Evolutionary conservation across 2,888 invertebrate species (phyloP).

Genomic region (Chirona hameri): DNA sequence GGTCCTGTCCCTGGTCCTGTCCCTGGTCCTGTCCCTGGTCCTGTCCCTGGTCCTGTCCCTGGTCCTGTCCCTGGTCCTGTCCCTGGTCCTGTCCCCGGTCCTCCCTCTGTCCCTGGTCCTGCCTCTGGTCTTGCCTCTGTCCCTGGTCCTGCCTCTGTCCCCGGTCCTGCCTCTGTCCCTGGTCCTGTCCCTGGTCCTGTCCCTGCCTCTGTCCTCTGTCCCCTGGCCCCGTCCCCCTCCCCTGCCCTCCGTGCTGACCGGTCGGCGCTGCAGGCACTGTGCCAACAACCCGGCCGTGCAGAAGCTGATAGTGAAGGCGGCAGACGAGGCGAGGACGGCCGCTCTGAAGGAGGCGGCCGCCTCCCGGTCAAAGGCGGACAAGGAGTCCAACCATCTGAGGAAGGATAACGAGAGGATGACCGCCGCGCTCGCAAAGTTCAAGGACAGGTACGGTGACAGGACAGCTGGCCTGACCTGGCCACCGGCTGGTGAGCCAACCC

Average conservation of each 20-base stretch:
- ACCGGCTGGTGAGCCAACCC: too few species aligned
- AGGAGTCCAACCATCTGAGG: background rate
- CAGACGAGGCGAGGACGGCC: background rate
- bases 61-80: too few species aligned
- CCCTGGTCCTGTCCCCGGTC: too few species aligned
- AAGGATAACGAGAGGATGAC: slow-evolving; percentile 8
- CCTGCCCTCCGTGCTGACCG: background rate
- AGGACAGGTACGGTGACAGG: background rate
- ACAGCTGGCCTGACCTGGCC: too few species aligned
- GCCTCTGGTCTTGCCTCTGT: background rate
- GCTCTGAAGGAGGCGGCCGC: background rate
- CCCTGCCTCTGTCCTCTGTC: too few species aligned
- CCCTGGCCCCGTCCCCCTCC: too few species aligned
- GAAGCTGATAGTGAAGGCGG: background rate
- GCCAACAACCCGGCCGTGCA: background rate
- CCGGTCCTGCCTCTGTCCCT: too few species aligned
- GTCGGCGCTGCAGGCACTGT: background rate
- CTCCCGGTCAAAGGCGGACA: background rate
- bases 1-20: too few species aligned
- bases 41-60: too few species aligned
- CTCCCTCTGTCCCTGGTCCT: too few species aligned
- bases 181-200: too few species aligned
- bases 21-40: too few species aligned
- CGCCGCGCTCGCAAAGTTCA: slow-evolving; percentile 5
- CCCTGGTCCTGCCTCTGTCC: background rate